Evolutionary conservation across 2,888 invertebrate species (phyloP), one percentile per base, ranked within the genome.

Genomic region (Ariolimax columbianus): DNA sequence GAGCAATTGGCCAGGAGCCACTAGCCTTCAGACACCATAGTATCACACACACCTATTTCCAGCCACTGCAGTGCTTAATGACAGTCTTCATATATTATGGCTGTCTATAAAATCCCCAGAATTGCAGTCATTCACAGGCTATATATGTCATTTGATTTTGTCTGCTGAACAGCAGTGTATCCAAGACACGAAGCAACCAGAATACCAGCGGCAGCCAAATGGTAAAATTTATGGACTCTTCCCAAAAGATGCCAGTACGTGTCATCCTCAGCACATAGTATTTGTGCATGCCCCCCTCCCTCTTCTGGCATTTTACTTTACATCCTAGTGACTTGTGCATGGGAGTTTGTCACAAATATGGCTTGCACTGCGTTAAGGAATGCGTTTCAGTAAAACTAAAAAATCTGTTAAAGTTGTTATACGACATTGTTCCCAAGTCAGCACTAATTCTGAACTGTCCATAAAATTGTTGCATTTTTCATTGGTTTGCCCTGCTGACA

Each of bases 151-250:
- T 51, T 72, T 72, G 70, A 73, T 73, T 73, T 59, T 81, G 47
- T 81, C 55, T 81, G 81, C 72, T 81, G 81, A 36, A 11, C 73
- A 82, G 73, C 82, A 82, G 51, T 72, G 82, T 82, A 38, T 66
- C 43, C 77, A 66, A 77, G 66, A 47, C 7, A 30, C 23, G 77
- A 83, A 83, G 77, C 43, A 40, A 17, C 47, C 77, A 77, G 33
- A 47, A 33, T 66, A 26, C 59, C 55, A 51, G 43, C 36, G 14
- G n/a, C 75, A 30, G 75, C 77, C 75, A 83, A 43, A 77, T 83
- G 83, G 83, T 83, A 77, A 66, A 77, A 66, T 77, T 68, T 36
- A n/a, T 66, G 83, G 83, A 47, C 47, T 26, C 0, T 43, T 43
- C 40, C 23, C 40, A 17, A 82, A 63, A 73, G 7, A 82, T 63